Evolutionary conservation across 2,888 invertebrate species (phyloP), one percentile per base, ranked within the genome.

Genomic region (Buathra laborator): DNA sequence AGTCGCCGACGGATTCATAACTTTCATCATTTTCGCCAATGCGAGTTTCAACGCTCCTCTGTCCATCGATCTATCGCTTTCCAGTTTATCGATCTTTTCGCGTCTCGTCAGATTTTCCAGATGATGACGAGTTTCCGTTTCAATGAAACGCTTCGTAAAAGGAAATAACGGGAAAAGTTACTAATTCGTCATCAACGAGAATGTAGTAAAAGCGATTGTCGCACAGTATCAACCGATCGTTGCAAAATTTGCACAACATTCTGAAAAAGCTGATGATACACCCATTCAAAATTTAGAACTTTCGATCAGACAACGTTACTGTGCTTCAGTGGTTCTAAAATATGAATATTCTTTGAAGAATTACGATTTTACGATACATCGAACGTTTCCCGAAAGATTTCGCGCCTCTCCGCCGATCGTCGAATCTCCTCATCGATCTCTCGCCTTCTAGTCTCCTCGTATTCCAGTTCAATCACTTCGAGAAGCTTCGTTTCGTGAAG

Each of bases 11-110:
- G 66, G 81, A 48, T 64, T 86, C 84, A 85, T 88, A 71, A 89
- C 86, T 68, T 86, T 85, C 86, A 86, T 87, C 86, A 89, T 86
- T 64, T 86, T 86, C 75, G 84, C 77, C 16, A 90, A 74, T 51
- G 87, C 88, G 66, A 87, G 79, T 84, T 89, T 89, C 86, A 90
- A 87, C 84, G 90, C 88, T 44, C 78, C 87, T 85, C 89, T 83
- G 81, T 88, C 86, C 83, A 86, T 84, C 64, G 87, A 56, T 77
- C 84, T 86, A 6, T 88, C 87, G 64, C 62, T 71, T 67, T 85
- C 84, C n/a, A 84, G 67, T 24, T 53, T 48, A 66, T 81, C 83
- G 66, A 83, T 53, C 62, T 70, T 82, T 51, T 84, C 81, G 66
- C 85, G 85, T 84, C 85, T 78, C 9, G 67, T 68, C 67, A 68